phyloP scores from a whole-genome alignment of 2,888 invertebrate genomes.

The Agrypnus murinus region DNA sequence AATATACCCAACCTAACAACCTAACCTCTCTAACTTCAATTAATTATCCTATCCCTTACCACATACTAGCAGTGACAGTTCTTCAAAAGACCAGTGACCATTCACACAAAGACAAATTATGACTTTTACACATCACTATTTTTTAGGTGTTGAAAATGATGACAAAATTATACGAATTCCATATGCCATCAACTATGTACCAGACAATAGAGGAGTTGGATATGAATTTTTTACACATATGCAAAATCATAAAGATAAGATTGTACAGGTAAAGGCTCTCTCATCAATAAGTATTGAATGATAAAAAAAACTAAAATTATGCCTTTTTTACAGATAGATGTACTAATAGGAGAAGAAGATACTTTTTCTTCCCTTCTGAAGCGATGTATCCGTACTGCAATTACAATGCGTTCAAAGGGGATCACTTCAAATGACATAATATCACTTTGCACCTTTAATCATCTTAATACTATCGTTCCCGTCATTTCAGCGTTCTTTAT shows the following conservation, averaged over 20 bases:
- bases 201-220: constrained; percentile 58
- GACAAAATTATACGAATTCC: constrained; percentile 47
- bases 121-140: no score
- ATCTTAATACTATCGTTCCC: constrained; percentile 70
- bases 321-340: constrained; percentile 68
- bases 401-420: constrained; percentile 60
- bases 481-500: constrained; percentile 71
- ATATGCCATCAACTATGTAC: constrained; percentile 49
- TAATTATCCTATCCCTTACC: no score
- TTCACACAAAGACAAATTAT: no score
- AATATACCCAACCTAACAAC: no score
- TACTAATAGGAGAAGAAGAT: constrained; percentile 62
- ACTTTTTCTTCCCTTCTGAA: constrained; percentile 64
- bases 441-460: constrained; percentile 70
- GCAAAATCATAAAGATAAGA: constrained; percentile 54
- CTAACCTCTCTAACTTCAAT: no score
- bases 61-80: no score
- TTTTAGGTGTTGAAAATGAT: constrained; percentile 5
- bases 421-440: constrained; percentile 70
- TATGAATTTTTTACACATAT: constrained; percentile 57
- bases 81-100: no score
- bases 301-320: no score
- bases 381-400: constrained; percentile 21
- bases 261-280: constrained; percentile 61
- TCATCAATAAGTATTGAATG: neutral